Conservation (phyloP, 2,113 vertebrate genomes). For the Notarius quadriscutis region DNA sequence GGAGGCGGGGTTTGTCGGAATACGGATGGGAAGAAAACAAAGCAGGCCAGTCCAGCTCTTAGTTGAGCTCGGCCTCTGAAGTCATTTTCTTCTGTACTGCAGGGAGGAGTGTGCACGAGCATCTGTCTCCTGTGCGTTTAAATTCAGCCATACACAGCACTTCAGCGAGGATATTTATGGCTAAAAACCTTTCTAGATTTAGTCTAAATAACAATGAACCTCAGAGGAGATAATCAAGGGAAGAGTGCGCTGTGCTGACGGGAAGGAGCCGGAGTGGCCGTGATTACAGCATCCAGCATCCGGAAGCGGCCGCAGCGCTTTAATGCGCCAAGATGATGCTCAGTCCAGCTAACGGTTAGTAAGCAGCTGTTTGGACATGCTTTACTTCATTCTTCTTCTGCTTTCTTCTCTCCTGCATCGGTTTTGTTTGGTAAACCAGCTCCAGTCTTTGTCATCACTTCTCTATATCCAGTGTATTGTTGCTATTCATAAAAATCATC, state of each 20-base stretch:
- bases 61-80: constrained; percentile 55
- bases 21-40: background rate
- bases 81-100: constrained; percentile 67
- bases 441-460: background rate
- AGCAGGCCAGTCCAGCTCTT: constrained; percentile 65
- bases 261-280: constrained; percentile 32
- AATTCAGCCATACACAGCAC: constrained; percentile 69
- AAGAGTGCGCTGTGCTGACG: constrained; percentile 39
- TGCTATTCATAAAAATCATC: constrained; percentile 28
- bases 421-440: background rate
- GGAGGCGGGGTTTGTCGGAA: background rate
- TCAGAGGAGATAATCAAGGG: constrained; percentile 41
- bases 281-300: constrained; percentile 52
- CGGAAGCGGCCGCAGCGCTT: constrained; percentile 66
- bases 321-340: constrained; percentile 75
- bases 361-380: constrained; percentile 48
- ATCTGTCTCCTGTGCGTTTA: constrained; percentile 70
- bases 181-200: background rate
- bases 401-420: background rate
- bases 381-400: background rate
- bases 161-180: constrained; percentile 44
- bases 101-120: constrained; percentile 74
- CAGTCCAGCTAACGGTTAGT: constrained; percentile 66
- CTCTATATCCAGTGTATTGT: background rate
- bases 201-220: background rate